phyloP scores from a whole-genome alignment of 1,140 invertebrate species.

The Gerris buenoi region DNA sequence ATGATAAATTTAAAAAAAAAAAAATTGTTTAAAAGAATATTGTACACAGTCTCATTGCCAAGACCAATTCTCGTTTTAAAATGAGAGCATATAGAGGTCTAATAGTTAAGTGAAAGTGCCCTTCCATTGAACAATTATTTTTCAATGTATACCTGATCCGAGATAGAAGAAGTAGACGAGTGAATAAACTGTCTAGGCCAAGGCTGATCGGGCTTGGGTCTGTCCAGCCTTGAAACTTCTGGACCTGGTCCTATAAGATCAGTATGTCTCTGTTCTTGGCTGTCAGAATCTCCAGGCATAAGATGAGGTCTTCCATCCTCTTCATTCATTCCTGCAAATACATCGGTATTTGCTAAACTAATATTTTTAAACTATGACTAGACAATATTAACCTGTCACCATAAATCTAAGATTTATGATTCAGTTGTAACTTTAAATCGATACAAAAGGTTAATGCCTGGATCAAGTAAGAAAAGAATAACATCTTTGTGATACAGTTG shows the following conservation, averaged over 20 bases:
- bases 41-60: neutral
- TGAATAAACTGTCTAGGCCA: conserved; percentile 21
- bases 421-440: too few species aligned
- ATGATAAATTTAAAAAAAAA: neutral
- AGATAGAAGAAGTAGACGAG: conserved; percentile 21
- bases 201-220: neutral
- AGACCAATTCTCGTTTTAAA: neutral
- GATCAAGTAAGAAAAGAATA: too few species aligned
- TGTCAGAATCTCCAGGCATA: conserved; percentile 40
- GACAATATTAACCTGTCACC: too few species aligned
- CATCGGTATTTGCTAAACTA: too few species aligned
- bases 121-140: too few species aligned
- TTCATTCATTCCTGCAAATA: conserved; percentile 14
- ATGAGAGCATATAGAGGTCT: neutral
- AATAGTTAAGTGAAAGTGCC: neutral
- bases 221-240: neutral
- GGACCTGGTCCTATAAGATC: conserved; percentile 5
- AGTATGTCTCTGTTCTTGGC: conserved; percentile 31
- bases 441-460: too few species aligned
- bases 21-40: neutral
- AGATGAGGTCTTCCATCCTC: conserved; percentile 24
- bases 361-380: too few species aligned
- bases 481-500: too few species aligned
- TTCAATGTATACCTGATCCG: conserved; percentile 24
- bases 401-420: too few species aligned